phyloP scores from a whole-genome alignment of 2,797 vertebrate genomes.

The Falco biarmicus region DNA sequence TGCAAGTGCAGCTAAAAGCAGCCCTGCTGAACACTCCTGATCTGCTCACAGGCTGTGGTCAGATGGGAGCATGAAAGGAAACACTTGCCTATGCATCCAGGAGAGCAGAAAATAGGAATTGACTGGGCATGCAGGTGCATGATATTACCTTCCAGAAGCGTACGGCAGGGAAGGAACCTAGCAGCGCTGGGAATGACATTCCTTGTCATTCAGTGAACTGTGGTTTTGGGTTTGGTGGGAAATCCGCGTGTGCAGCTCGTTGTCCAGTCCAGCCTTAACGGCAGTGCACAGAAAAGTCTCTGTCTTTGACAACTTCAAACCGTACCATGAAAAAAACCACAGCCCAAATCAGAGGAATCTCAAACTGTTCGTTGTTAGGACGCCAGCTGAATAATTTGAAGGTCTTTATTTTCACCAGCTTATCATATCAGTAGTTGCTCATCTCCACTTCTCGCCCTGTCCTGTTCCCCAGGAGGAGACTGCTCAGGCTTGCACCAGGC shows the following conservation, averaged over 20 bases:
- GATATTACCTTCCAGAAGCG: accelerated
- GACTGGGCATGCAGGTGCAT: accelerated
- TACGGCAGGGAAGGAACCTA: background rate
- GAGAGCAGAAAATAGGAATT: background rate
- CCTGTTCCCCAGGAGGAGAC: background rate
- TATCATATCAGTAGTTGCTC: background rate
- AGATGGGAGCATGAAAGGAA: background rate
- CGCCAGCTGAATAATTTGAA: background rate
- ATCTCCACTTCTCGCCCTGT: background rate
- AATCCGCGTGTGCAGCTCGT: accelerated
- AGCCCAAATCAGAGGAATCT: background rate
- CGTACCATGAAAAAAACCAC: background rate
- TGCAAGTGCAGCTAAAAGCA: background rate
- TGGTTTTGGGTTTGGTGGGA: background rate
- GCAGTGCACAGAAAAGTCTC: background rate
- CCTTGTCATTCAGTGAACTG: background rate
- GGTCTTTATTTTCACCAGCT: background rate
- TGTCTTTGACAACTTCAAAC: background rate
- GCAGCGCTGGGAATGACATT: background rate
- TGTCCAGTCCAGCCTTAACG: background rate
- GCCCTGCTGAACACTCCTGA: background rate
- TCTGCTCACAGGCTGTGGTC: background rate
- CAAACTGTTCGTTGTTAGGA: background rate
- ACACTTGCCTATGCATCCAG: background rate
- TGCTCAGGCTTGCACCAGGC: background rate